Evolutionary conservation across 2,888 invertebrate genomes (phyloP), one percentile per base, ranked within the genome.

Genomic region (Dicycla oo): DNA sequence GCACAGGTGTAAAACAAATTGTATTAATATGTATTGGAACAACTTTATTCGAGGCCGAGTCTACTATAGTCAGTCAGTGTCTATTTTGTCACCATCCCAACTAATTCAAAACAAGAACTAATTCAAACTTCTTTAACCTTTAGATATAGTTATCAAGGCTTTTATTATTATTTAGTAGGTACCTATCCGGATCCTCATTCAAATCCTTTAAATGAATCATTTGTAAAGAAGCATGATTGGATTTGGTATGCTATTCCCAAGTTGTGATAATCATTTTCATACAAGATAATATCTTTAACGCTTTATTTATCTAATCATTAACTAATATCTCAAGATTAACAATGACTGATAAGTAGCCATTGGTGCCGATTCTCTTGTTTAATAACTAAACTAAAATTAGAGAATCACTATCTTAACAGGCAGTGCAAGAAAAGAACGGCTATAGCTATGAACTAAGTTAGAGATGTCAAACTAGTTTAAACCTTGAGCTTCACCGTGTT

Each of bases 291-390:
- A 63, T 71, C 63, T 65, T 0, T 34, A 45, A 47, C 1, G 2
- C 23, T 2, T 38, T 67, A 65, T 47, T 69, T 75, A 81, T 81
- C 81, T 82, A 47, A 81, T 82, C 75, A 51, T 18, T 26, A 38
- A 30, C 47, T 65, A 69, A 64, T 72, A 64, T 70, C 64, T 71
- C 3, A 49, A 70, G 58, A 71, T 80, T 74, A 54, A 57, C 11
- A 65, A 61, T 49, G 13, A 58, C 43, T 70, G 61, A 70, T 74
- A 78, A 56, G 34, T 47, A 43, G 15, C 15, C 2, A 26, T n/a
- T n/a, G n/a, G n/a, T n/a, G n/a, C n/a, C n/a, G n/a, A n/a, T n/a
- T n/a, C n/a, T n/a, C n/a, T n/a, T n/a, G n/a, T n/a, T n/a, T n/a
- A n/a, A n/a, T n/a, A n/a, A n/a, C n/a, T n/a, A n/a, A n/a, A n/a